Evolutionary conservation across 2,888 invertebrate genomes (phyloP).

Genomic region (Lycaena phlaeas): DNA sequence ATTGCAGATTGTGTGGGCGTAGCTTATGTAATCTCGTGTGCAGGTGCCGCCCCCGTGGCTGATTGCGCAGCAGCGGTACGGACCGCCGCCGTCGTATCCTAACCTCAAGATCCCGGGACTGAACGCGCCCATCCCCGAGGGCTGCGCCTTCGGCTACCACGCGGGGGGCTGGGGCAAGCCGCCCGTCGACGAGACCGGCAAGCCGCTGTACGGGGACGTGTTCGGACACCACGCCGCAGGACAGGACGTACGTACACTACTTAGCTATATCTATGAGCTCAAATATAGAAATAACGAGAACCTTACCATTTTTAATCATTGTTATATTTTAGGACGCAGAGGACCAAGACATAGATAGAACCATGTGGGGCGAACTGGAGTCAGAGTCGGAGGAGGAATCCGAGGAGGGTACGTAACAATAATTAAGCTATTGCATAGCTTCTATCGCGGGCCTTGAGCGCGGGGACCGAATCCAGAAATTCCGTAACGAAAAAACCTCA

Average conservation of each 20-base stretch:
- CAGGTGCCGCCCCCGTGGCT: conserved; percentile 94
- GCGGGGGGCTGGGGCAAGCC: conserved; percentile 99
- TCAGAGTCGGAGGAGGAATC: conserved; percentile 87
- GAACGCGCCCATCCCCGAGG: conserved; percentile 98
- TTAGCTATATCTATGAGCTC: no score
- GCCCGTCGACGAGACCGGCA: conserved; percentile 97
- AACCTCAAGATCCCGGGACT: conserved; percentile 97
- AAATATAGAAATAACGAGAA: no score
- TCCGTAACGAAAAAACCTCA: no score
- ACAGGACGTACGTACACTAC: conserved; percentile 73
- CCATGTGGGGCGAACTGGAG: conserved; percentile 97
- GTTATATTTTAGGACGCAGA: conserved; percentile 46
- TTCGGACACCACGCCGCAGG: conserved; percentile 89
- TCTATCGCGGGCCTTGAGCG: no score
- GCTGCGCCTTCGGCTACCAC: conserved; percentile 98
- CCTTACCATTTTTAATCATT: no score
- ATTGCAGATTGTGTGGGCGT: no score
- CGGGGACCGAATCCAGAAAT: no score
- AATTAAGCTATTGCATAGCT: no score
- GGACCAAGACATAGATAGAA: conserved; percentile 86
- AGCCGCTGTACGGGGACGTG: conserved; percentile 98
- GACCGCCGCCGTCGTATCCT: conserved; percentile 99
- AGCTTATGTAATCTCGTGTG: background rate
- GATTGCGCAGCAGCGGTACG: conserved; percentile 98
- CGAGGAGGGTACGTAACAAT: conserved; percentile 73